Percentiles rank a stretch among this genome's conserved stretches.
These are phyloP conservation scores for Amphipyra berbera DNA, from an alignment of 2,888 invertebrate species.

Conservation along the genomic window DNA sequence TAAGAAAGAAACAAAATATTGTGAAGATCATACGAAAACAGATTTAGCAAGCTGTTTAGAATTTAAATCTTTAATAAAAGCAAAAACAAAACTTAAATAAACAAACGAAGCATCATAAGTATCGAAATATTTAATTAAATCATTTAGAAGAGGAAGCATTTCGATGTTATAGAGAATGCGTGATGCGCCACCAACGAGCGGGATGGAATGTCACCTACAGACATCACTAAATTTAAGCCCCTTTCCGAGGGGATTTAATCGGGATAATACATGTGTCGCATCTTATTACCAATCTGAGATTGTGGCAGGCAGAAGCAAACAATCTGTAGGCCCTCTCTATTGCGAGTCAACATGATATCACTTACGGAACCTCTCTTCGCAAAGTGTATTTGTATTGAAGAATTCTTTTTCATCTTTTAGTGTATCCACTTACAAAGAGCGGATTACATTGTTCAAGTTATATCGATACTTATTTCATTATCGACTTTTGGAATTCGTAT, in stretches of 20 bases:
- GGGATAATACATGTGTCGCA: constrained; percentile 88
- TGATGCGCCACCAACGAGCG: constrained; percentile 56
- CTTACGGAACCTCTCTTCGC: constrained; percentile 79
- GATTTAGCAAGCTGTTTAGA: no score
- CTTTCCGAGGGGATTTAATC: constrained; percentile 84
- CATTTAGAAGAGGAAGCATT: constrained; percentile 4
- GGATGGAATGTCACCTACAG: constrained; percentile 65
- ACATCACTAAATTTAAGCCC: constrained; percentile 83
- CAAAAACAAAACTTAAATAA: no score
- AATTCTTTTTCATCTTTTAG: constrained; percentile 77
- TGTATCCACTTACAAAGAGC: constrained; percentile 69
- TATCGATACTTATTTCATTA: constrained; percentile 33
- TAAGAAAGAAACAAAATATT: no score
- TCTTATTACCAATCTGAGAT: constrained; percentile 88
- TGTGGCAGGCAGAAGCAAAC: constrained; percentile 85
- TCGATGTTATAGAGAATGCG: constrained; percentile 36
- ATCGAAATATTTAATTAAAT: not conserved
- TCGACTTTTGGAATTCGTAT: constrained; percentile 10
- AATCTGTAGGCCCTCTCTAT: constrained; percentile 77
- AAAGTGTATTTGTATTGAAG: constrained; percentile 83
- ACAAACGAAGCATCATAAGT: not conserved
- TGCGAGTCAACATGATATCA: constrained; percentile 86
- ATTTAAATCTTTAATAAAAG: no score
- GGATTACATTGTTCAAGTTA: constrained; percentile 51
- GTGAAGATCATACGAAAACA: no score